Conservation (phyloP, 64 coral and sea anemone species). For the Porites australiensis region DNA sequence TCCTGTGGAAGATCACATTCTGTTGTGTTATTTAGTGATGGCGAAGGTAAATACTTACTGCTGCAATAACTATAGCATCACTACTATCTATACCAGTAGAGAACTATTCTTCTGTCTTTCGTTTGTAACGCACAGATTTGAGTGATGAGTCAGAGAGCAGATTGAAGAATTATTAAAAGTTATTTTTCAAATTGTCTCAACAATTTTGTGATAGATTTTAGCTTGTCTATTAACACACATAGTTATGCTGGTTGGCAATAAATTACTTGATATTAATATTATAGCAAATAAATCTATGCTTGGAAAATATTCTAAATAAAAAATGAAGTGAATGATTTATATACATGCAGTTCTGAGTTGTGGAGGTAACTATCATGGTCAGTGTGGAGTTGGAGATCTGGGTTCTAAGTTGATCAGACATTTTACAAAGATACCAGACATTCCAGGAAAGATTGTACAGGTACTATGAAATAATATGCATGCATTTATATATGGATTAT, state of each 20-base stretch:
- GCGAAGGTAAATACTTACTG: constrained; percentile 38
- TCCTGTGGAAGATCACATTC: constrained; percentile 83
- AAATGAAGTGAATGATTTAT: background rate
- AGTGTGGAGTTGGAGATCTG: constrained; percentile 68
- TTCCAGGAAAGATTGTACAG: constrained; percentile 50
- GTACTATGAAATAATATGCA: background rate
- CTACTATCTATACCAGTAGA: too few relatives aligned
- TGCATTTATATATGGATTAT: background rate
- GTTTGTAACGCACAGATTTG: too few relatives aligned
- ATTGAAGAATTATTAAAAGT: too few relatives aligned
- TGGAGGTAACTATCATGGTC: constrained; percentile 82
- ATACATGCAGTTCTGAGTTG: constrained; percentile 59
- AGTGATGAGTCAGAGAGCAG: too few relatives aligned
- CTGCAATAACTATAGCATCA: too few relatives aligned
- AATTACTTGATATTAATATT: too few relatives aligned
- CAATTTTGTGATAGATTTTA: too few relatives aligned
- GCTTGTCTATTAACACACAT: too few relatives aligned
- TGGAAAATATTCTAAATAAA: background rate
- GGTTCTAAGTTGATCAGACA: background rate
- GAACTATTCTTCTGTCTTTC: too few relatives aligned
- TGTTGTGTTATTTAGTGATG: constrained; percentile 50
- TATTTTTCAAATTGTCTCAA: too few relatives aligned
- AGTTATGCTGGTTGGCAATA: too few relatives aligned
- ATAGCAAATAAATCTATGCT: background rate
- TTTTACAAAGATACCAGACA: constrained; percentile 10